These are phyloP conservation scores for Lydus trimaculatus DNA, from an alignment of 2,888 invertebrate species.

Conservation along the genomic window DNA sequence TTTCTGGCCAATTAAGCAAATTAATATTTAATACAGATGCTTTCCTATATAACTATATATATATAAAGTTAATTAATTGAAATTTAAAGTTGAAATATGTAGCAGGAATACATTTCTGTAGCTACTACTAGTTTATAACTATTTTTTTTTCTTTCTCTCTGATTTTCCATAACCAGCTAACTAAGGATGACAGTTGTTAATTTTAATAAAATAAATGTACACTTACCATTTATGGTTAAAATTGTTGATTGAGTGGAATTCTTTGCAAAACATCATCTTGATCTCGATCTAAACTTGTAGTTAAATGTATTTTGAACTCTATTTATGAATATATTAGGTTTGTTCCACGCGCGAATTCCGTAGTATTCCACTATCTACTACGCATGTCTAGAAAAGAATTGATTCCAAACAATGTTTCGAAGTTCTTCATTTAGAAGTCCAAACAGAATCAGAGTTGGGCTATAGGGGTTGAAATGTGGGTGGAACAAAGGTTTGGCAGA, in stretches of 20 bases:
- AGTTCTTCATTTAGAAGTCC: too few relatives aligned
- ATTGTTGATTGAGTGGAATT: background rate
- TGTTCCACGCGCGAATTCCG: too few relatives aligned
- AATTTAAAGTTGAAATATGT: background rate
- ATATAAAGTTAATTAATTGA: background rate
- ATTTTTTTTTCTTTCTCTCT: too few relatives aligned
- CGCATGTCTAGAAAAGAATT: too few relatives aligned
- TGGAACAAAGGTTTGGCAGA: too few relatives aligned
- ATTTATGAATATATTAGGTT: too few relatives aligned
- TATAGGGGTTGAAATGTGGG: too few relatives aligned
- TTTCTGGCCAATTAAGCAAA: slow-evolving; percentile 3
- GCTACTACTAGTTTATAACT: background rate
- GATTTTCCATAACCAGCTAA: background rate
- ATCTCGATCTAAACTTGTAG: too few relatives aligned
- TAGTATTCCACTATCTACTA: too few relatives aligned
- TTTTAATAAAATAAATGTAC: background rate
- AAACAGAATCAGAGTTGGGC: too few relatives aligned
- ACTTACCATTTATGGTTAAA: background rate
- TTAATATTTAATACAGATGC: background rate
- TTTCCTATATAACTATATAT: background rate
- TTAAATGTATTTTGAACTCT: too few relatives aligned
- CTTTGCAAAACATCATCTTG: background rate
- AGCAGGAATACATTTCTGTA: background rate
- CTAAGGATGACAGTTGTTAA: background rate
- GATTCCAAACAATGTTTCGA: too few relatives aligned